Conservation (phyloP, 2,797 vertebrate genomes). For the Bryconaethiops microstoma region DNA sequence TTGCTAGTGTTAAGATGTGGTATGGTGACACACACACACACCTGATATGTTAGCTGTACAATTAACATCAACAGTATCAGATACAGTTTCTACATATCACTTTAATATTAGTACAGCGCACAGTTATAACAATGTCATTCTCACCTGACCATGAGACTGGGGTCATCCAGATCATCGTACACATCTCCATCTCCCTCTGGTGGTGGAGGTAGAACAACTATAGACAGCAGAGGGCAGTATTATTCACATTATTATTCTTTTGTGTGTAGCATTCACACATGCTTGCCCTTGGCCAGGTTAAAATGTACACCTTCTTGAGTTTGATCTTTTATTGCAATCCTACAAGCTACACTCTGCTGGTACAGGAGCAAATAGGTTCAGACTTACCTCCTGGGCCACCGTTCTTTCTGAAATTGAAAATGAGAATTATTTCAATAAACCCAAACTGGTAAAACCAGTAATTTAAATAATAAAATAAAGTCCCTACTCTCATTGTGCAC, state of each 20-base stretch:
- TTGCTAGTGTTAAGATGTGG: slow-evolving; percentile 67
- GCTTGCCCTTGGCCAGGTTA: background rate
- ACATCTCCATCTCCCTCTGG: slow-evolving; percentile 77
- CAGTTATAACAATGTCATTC: slow-evolving; percentile 15
- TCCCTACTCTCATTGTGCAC: too few species aligned
- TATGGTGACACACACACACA: slow-evolving; percentile 29
- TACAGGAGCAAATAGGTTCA: background rate
- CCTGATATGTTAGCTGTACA: slow-evolving; percentile 26
- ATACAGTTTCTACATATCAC: background rate
- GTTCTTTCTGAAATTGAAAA: slow-evolving; percentile 68
- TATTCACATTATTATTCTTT: slow-evolving; percentile 4
- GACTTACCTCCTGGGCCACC: slow-evolving; percentile 80
- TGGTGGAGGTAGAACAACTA: slow-evolving; percentile 79
- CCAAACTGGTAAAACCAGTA: background rate
- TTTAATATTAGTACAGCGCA: background rate
- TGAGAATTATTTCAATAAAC: slow-evolving; percentile 32
- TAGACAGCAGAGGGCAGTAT: slow-evolving; percentile 48
- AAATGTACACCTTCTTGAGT: background rate
- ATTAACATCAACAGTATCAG: background rate
- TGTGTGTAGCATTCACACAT: background rate
- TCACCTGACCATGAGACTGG: slow-evolving; percentile 77
- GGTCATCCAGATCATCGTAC: slow-evolving; percentile 86
- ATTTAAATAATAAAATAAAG: background rate
- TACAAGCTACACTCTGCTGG: too few species aligned
- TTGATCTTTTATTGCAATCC: background rate